These are phyloP conservation scores for Oriolus oriolus DNA, from an alignment of 2,113 vertebrate genomes.

Conservation along the genomic window DNA sequence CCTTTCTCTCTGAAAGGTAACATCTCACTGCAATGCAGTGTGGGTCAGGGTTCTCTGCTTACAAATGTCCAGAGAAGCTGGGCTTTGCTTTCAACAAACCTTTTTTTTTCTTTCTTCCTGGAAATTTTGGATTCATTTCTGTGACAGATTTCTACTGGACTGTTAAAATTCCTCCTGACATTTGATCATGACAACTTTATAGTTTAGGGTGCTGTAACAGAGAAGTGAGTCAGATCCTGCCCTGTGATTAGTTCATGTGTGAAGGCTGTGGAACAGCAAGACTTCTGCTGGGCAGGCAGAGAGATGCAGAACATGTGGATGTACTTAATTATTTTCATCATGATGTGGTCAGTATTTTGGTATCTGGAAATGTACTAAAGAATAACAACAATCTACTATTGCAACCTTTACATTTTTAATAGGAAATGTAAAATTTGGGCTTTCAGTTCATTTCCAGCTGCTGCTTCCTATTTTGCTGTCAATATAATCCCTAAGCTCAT, in stretches of 20 bases:
- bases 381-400: background rate
- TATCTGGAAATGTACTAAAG: background rate
- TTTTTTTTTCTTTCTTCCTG: background rate
- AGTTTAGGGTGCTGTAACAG: background rate
- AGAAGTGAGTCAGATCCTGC: background rate
- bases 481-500: background rate
- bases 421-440: background rate
- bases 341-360: background rate
- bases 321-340: background rate
- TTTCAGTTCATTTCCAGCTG: background rate
- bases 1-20: background rate
- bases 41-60: background rate
- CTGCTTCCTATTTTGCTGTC: background rate
- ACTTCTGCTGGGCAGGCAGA: background rate
- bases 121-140: background rate
- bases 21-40: background rate
- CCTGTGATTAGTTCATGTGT: background rate
- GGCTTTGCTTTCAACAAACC: fast-evolving
- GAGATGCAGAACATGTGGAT: background rate
- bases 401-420: background rate
- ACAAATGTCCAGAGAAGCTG: background rate
- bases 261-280: background rate
- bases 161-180: background rate
- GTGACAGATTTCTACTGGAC: background rate
- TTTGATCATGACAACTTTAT: background rate